Base-by-base conservation (phyloP, 2,888 invertebrate genomes). In the Panorpa germanica region DNA sequence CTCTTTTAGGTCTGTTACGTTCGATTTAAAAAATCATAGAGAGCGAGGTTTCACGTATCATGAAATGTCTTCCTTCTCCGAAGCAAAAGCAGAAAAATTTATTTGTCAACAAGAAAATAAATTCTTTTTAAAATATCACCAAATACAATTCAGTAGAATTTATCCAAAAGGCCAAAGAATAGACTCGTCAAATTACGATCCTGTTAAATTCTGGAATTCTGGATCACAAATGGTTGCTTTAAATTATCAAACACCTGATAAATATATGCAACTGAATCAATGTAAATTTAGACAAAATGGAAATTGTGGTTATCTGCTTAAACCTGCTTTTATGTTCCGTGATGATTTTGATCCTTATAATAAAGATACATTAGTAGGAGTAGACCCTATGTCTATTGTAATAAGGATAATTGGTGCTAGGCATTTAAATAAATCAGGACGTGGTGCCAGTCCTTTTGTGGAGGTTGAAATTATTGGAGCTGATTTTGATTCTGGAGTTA, bases 61-160 rank as follows among this genome's bases (percentile, higher is more conserved):
- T 46, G 95, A 98, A 54, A 96, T 98, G 95, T 93, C 91, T 27
- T 95, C 95, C 14, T 93, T 96, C 50, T 82, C 91, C 0, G 96
- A 98, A 57, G 83, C 80, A 1, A 95, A 93, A 56, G 90, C 86
- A 1, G 91, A 95, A 43, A 82, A 86, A 45, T 63, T 82, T 33
- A 80, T 93, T 49, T 74, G 80, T 43, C 76, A 75, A 43, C 74
- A 76, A 43, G 82, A 83, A 43, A 64, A 55, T 28, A 55, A 59
- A 28, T 74, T 81, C 46, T 83, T 85, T 48, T 45, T 78, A 6
- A 71, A 71, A 41, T 86, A 85, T 48, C 83, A 83, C 55, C 67
- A 69, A 3, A 50, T 71, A 18, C 91, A 95, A 54, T 70, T 96
- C 33, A 91, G 88, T 45, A 67, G 96, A 19, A 85, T 96, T 2